Conservation (phyloP, 2,888 invertebrate species). For the Oasisia sp. region DNA sequence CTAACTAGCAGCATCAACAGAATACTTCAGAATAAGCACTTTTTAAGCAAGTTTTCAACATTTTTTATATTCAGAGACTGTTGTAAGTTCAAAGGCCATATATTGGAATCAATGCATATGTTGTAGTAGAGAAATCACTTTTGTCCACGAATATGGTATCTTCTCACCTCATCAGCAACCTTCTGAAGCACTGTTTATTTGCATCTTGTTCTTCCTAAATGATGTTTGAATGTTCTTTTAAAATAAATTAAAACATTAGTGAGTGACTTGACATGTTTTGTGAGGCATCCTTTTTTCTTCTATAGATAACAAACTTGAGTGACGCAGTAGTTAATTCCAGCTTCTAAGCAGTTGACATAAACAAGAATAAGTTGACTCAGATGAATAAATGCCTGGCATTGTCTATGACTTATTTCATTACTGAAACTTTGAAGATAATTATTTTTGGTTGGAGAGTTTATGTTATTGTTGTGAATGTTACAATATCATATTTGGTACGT, state of each 20-base stretch:
- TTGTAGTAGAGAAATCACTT: no score
- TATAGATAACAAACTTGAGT: neutral
- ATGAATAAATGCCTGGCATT: neutral
- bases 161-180: neutral
- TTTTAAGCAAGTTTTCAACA: no score
- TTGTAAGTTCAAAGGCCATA: no score
- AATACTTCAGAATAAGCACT: no score
- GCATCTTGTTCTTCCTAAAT: neutral
- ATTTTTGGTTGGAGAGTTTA: no score
- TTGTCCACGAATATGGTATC: no score
- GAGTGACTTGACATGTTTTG: neutral
- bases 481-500: neutral
- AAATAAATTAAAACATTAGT: neutral
- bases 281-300: neutral
- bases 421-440: no score
- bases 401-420: neutral
- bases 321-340: neutral
- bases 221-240: neutral
- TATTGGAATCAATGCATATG: no score
- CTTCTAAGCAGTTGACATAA: neutral
- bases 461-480: neutral
- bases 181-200: neutral
- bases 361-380: neutral
- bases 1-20: no score
- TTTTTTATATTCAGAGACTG: no score